Evolutionary conservation across 2,797 vertebrate genomes (phyloP).

Genomic region (Podarcis lilfordi): DNA sequence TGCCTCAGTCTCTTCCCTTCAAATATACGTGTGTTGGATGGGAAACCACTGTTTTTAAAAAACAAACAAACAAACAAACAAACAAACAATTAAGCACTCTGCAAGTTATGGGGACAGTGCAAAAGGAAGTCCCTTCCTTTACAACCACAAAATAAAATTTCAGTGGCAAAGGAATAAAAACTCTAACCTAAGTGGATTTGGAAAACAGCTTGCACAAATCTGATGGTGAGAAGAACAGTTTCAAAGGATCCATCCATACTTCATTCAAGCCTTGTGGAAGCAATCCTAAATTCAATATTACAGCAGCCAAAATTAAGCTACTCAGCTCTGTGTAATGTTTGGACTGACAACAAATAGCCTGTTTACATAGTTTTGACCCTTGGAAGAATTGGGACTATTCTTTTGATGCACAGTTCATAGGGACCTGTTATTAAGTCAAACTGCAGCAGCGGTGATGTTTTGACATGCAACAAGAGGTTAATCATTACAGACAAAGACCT

Average conservation of each 20-base stretch:
- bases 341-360: background rate
- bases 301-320: background rate
- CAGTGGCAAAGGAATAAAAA: background rate
- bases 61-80: too few species aligned
- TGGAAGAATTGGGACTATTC: background rate
- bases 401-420: conserved; percentile 19
- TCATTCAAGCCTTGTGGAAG: background rate
- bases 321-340: background rate
- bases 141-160: background rate
- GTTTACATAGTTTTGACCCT: background rate
- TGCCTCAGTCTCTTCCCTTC: background rate
- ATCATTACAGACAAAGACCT: conserved; percentile 14
- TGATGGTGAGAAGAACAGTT: background rate
- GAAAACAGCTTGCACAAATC: background rate
- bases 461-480: conserved; percentile 22
- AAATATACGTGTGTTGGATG: background rate
- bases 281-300: background rate
- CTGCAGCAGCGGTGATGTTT: conserved; percentile 25
- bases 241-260: background rate
- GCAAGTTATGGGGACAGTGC: background rate
- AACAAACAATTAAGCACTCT: background rate
- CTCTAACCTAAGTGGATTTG: background rate
- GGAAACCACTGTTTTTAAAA: background rate
- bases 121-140: background rate
- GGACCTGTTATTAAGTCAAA: background rate